Evolutionary conservation across 2,888 invertebrate genomes (phyloP), one percentile per base, ranked within the genome.

Genomic region (Cheilosia urbana): DNA sequence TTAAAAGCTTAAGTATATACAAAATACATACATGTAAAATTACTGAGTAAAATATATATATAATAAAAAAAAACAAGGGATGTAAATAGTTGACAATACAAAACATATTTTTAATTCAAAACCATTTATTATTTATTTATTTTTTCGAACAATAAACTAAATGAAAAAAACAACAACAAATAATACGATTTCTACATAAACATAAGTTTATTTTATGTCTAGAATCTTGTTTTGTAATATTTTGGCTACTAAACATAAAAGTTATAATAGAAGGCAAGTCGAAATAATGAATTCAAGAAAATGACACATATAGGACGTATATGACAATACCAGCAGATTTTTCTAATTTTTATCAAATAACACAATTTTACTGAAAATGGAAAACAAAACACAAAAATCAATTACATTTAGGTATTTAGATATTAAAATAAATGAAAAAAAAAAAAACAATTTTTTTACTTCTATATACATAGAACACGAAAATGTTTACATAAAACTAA

Each of bases 71-170:
- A 87, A 88, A 89, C 89, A 90, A 89, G 89, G 89, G 89, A 90
- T 90, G 89, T 90, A 89, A 89, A 90, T 89, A 89, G 89, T 89
- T 89, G 89, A 90, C 89, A 90, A 90, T 90, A 90, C 88, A 88
- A 87, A 85, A 82, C 85, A 71, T 78, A 83, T 78, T 87, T 81
- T 87, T 73, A 83, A 83, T 78, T 87, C 77, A 82, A 72, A 83
- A 71, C 62, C 65, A 65, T 76, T 72, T 82, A 87, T 87, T 66
- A 9, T 9, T 30, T 30, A 30, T 9, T 30, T 9, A n/a, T 30
- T 30, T 30, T 37, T 37, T 37, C 69, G 66, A 66, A 72, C 55
- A 76, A 73, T 49, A 83, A 69, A 73, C 65, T 62, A 60, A 80
- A 65, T 30, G 42, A 63, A 68, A 71, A 71, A 62, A 21, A 58